A percentile compares a stretch with the other conserved stretches of the same genome.
Evolutionary conservation across 2,797 vertebrate genomes (phyloP).

Genomic region (Jordanella pulchra): DNA sequence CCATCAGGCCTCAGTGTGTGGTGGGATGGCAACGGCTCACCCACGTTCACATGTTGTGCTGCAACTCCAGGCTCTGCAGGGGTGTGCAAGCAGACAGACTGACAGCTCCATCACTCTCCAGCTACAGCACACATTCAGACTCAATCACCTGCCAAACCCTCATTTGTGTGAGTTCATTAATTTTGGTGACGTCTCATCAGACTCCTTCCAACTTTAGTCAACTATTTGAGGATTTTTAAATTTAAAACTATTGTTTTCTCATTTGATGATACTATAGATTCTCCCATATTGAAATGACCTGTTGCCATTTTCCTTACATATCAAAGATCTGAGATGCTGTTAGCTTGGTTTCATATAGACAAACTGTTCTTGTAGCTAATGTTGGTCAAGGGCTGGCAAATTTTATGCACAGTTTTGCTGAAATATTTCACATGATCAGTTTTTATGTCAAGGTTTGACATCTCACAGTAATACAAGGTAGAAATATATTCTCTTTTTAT

Average conservation of each 20-base stretch:
- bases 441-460: too few species aligned
- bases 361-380: background rate
- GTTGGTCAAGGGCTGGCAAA: background rate
- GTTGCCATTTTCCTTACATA: background rate
- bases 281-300: background rate
- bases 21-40: constrained; percentile 1
- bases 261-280: background rate
- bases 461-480: background rate
- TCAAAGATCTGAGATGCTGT: background rate
- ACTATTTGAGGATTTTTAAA: background rate
- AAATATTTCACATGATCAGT: background rate
- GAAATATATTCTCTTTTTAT: background rate
- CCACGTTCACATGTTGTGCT: constrained; percentile 16
- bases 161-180: background rate
- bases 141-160: background rate
- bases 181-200: background rate
- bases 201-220: background rate
- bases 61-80: background rate
- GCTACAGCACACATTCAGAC: background rate
- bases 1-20: constrained; percentile 6
- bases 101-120: constrained; percentile 3
- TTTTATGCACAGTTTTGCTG: background rate
- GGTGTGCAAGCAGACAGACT: constrained; percentile 9
- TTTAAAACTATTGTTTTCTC: background rate
- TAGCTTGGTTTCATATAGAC: background rate